A percentile compares a stretch with the other conserved stretches of the same genome.
Conservation (phyloP, 2,797 vertebrate species). For the Uromys caudimaculatus region DNA sequence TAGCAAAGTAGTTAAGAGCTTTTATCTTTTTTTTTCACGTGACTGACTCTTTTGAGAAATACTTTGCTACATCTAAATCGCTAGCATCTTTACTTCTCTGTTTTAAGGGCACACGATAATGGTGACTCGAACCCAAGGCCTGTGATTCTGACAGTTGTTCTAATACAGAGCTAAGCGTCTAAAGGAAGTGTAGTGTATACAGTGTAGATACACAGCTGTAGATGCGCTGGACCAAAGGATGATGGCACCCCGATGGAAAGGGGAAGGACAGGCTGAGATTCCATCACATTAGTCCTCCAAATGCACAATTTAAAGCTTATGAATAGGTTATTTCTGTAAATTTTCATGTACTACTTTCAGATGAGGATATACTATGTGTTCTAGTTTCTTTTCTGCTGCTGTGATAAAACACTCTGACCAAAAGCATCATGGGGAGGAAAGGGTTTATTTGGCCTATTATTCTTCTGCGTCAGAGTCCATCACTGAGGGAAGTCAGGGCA, state of each 20-base stretch:
- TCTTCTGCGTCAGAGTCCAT: neutral
- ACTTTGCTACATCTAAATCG: neutral
- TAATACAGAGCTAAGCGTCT: neutral
- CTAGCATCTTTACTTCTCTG: neutral
- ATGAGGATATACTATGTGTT: neutral
- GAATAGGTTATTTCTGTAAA: neutral
- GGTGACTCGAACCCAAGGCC: neutral
- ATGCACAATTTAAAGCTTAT: neutral
- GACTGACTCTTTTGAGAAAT: neutral
- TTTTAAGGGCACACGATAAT: neutral
- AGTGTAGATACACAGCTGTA: neutral
- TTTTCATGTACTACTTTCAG: neutral
- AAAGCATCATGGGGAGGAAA: neutral
- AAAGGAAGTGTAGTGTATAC: neutral
- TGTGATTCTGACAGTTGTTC: neutral
- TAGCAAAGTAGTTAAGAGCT: neutral
- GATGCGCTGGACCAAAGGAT: neutral
- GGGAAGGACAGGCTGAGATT: neutral
- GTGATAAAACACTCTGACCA: neutral
- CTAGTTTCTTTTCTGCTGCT: neutral
- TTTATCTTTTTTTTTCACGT: neutral
- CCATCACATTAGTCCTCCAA: neutral
- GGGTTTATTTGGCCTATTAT: neutral
- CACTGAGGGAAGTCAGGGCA: neutral
- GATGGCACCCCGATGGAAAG: neutral